A percentile compares a stretch with the other conserved stretches of the same genome.
These are phyloP conservation scores for Lydus trimaculatus DNA, from an alignment of 2,888 invertebrate genomes.

Conservation along the genomic window DNA sequence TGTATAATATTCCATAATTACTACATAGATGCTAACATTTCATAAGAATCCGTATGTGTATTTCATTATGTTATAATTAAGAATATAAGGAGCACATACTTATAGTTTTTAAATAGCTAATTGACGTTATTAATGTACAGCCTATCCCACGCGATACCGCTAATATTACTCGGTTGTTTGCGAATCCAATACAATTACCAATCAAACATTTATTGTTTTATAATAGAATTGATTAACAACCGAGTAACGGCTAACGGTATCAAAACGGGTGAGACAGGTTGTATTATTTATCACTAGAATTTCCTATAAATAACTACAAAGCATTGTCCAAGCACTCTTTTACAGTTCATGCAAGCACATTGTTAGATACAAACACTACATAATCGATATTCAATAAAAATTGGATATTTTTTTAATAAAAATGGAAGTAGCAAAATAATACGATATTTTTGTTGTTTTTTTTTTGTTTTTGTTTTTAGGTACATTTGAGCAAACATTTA, in stretches of 20 bases:
- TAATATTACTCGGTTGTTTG: too few species aligned
- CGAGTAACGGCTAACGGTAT: too few species aligned
- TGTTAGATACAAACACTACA: not conserved
- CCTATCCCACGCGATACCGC: too few species aligned
- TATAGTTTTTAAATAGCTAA: constrained; percentile 20
- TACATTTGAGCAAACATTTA: constrained; percentile 15
- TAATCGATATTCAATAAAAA: not conserved
- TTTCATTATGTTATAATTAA: constrained; percentile 16
- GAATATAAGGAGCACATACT: constrained; percentile 20
- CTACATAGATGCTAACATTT: not conserved
- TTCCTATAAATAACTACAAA: constrained; percentile 13
- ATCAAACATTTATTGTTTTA: too few species aligned
- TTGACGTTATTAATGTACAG: constrained; percentile 24
- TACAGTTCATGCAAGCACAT: constrained; percentile 2
- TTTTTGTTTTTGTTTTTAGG: not conserved
- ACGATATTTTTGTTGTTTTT: not conserved
- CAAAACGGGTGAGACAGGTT: too few species aligned
- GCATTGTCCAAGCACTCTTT: constrained; percentile 19
- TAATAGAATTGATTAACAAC: too few species aligned
- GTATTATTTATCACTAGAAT: constrained; percentile 3
- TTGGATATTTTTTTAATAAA: not conserved
- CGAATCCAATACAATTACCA: too few species aligned
- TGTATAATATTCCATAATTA: constrained; percentile 10
- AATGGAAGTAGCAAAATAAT: constrained; percentile 10
- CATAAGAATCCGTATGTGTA: constrained; percentile 16